A percentile compares a stretch with the other conserved stretches of the same genome.
Conservation (phyloP, 2,797 vertebrate genomes). For the Muscicapa striata region DNA sequence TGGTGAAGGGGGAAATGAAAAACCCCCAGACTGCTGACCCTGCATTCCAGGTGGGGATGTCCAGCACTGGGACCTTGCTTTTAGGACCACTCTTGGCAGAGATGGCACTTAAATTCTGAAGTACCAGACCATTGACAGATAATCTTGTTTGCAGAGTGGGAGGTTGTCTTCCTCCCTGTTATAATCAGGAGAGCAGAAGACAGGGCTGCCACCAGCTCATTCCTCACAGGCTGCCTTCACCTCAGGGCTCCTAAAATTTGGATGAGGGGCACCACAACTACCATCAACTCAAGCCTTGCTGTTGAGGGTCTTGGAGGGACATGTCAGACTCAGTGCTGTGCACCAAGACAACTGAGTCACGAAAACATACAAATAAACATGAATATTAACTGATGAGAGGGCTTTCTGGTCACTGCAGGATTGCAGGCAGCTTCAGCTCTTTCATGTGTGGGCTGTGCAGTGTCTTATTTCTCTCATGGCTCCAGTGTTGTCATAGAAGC, state of each 20-base stretch:
- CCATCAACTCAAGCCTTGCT: background rate
- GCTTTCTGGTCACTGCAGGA: background rate
- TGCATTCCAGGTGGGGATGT: background rate
- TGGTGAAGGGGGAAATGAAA: background rate
- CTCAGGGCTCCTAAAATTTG: background rate
- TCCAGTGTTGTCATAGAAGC: constrained; percentile 72
- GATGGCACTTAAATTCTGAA: background rate
- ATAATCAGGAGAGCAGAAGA: background rate
- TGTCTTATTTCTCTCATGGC: constrained; percentile 53
- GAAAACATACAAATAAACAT: background rate
- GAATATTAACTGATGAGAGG: background rate
- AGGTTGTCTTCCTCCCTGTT: background rate
- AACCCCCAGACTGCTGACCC: fast-evolving
- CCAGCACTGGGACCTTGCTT: background rate
- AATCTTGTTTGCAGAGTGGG: background rate
- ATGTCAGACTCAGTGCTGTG: background rate
- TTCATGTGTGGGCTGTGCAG: constrained; percentile 43
- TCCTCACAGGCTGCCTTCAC: background rate
- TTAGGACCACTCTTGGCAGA: background rate
- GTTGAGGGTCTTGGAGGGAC: background rate
- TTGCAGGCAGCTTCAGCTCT: constrained; percentile 4
- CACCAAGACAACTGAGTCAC: background rate
- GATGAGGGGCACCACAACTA: background rate
- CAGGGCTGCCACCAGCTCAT: background rate
- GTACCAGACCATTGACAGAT: background rate